Evolutionary conservation across 64 coral and sea anemone genomes (phyloP).

Genomic region (Montipora efflorescens): DNA sequence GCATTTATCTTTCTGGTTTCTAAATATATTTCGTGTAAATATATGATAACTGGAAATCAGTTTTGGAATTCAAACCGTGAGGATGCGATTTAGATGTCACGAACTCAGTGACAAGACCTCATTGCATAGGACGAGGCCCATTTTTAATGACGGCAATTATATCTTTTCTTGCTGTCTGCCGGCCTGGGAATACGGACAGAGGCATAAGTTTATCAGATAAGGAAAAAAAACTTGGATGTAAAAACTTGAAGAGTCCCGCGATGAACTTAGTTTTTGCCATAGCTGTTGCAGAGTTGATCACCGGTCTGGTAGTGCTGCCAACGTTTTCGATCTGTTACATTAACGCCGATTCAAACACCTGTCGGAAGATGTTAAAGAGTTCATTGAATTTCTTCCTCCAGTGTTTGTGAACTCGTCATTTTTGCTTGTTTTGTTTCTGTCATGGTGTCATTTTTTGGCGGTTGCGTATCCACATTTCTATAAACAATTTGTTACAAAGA

Average conservation of each 20-base stretch:
- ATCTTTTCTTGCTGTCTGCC: too few species aligned
- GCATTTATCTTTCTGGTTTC: too few species aligned
- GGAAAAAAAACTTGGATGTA: too few species aligned
- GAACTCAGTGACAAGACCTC: too few species aligned
- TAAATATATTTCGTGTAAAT: neutral
- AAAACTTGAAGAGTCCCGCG: neutral
- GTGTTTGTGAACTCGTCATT: slow-evolving; percentile 56
- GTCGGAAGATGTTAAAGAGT: neutral
- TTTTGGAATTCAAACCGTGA: neutral
- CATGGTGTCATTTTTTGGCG: slow-evolving; percentile 57
- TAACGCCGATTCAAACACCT: neutral
- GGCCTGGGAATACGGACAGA: too few species aligned
- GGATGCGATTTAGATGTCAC: too few species aligned
- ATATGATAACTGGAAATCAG: neutral
- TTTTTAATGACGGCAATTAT: too few species aligned
- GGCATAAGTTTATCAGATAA: neutral
- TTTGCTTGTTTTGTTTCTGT: slow-evolving; percentile 42
- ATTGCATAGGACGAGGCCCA: too few species aligned
- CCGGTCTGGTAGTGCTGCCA: slow-evolving; percentile 35
- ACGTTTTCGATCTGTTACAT: slow-evolving; percentile 50
- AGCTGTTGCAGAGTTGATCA: slow-evolving; percentile 39
- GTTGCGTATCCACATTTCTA: slow-evolving; percentile 52
- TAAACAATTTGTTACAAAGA: slow-evolving; percentile 16
- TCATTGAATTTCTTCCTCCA: slow-evolving; percentile 31
- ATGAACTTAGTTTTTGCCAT: slow-evolving; percentile 31